Evolutionary conservation across 2,888 invertebrate genomes (phyloP).

Genomic region (Boloria selene): DNA sequence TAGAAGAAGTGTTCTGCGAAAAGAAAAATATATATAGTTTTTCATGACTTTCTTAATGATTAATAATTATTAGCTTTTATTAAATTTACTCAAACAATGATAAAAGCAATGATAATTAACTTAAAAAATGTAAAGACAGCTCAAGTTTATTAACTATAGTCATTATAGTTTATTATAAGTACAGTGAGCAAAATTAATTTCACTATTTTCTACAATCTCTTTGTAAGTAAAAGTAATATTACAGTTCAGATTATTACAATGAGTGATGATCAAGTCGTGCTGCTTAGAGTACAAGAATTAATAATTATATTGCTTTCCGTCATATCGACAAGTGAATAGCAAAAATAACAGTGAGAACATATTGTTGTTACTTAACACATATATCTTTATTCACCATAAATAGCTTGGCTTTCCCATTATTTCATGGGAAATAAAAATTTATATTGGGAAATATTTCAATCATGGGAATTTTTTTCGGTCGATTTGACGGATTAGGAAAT

Average conservation of each 20-base stretch:
- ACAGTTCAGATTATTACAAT: neutral
- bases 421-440: too few relatives aligned
- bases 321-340: conserved; percentile 12
- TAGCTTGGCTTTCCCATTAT: too few relatives aligned
- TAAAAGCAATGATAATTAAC: conserved; percentile 20
- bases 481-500: conserved; percentile 26
- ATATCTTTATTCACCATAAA: too few relatives aligned
- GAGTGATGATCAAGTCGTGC: neutral
- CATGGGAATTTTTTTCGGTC: conserved; percentile 12
- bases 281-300: conserved; percentile 1
- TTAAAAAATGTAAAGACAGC: conserved; percentile 40
- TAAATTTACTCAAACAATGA: conserved; percentile 15
- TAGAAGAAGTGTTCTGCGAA: conserved; percentile 93
- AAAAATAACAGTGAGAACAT: too few relatives aligned
- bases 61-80: neutral
- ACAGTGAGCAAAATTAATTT: conserved; percentile 18
- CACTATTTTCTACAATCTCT: neutral
- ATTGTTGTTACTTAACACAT: too few relatives aligned
- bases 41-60: neutral
- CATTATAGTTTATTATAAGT: neutral
- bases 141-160: conserved; percentile 39
- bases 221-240: neutral
- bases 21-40: conserved; percentile 3
- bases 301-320: conserved; percentile 1
- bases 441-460: conserved; percentile 20